Conservation (phyloP, 2,888 invertebrate genomes). For the Camponotus fellah region DNA sequence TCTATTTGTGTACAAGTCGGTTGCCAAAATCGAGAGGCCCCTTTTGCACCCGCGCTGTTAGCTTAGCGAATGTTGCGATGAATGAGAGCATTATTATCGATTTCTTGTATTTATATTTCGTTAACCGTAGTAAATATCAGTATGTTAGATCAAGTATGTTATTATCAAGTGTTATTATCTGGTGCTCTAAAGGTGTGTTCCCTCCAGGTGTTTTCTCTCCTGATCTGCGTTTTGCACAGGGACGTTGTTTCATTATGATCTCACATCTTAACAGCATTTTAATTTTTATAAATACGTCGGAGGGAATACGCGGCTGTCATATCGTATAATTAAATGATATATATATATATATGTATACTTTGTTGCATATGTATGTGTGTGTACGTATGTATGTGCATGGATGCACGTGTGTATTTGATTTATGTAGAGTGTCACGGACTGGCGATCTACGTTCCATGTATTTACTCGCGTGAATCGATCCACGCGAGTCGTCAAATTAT, state of each 20-base stretch:
- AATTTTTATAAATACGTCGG: slow-evolving; percentile 23
- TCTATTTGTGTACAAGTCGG: background rate
- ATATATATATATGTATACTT: background rate
- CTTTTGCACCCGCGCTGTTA: slow-evolving; percentile 60
- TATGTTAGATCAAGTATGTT: too few relatives aligned
- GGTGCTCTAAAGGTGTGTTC: slow-evolving; percentile 64
- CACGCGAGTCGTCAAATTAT: slow-evolving; percentile 19
- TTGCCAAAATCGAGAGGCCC: slow-evolving; percentile 4
- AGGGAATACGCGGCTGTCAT: slow-evolving; percentile 45
- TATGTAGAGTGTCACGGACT: slow-evolving; percentile 31
- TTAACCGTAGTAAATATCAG: slow-evolving; percentile 68
- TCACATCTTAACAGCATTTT: slow-evolving; percentile 14
- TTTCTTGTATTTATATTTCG: slow-evolving; percentile 75
- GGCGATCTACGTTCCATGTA: slow-evolving; percentile 12
- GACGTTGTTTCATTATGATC: background rate
- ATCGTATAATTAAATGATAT: slow-evolving; percentile 51
- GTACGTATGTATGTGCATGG: background rate
- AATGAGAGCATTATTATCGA: slow-evolving; percentile 74
- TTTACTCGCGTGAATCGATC: background rate
- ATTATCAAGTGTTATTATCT: slow-evolving; percentile 70
- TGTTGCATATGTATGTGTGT: background rate
- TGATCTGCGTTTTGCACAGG: background rate
- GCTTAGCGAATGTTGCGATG: slow-evolving; percentile 69
- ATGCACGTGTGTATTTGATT: slow-evolving; percentile 24
- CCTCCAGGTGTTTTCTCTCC: slow-evolving; percentile 26